Percentiles rank a stretch among this genome's conserved stretches.
Evolutionary conservation across 2,888 invertebrate genomes (phyloP).

Genomic region (Drosophila meridionalis): DNA sequence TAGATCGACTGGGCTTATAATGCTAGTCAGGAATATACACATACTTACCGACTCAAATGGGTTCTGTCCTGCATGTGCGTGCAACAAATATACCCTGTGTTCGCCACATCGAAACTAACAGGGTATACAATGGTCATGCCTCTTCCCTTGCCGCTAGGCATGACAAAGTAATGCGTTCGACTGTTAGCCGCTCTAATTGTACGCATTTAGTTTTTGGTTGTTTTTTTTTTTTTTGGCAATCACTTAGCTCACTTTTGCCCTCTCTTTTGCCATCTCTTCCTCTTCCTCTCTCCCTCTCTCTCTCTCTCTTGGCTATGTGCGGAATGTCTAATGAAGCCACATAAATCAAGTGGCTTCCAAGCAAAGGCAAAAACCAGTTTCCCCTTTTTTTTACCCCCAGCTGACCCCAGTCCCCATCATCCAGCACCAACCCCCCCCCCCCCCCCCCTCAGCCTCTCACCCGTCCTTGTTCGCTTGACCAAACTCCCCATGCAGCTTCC

Average conservation of each 20-base stretch:
- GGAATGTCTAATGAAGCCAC: conserved; percentile 83
- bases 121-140: neutral
- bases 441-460: neutral
- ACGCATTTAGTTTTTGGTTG: conserved; percentile 40
- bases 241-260: conserved; percentile 59
- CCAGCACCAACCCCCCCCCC: too few species aligned
- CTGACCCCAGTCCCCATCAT: neutral
- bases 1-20: neutral
- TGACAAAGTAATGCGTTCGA: conserved; percentile 7
- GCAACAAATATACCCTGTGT: neutral
- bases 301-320: conserved; percentile 47
- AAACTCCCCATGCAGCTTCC: conserved; percentile 13
- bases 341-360: conserved; percentile 80
- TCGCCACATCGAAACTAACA: neutral
- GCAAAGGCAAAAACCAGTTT: conserved; percentile 37
- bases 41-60: neutral
- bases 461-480: conserved; percentile 21
- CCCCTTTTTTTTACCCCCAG: conserved; percentile 21
- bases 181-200: conserved; percentile 34
- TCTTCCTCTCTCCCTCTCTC: neutral
- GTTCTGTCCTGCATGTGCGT: too few species aligned
- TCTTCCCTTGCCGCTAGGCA: conserved; percentile 3
- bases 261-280: neutral
- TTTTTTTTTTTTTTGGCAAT: conserved; percentile 65
- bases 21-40: neutral